Percentiles rank a stretch among this genome's conserved stretches.
Evolutionary conservation across 2,113 vertebrate genomes (phyloP).

Genomic region (Brachyistius frenatus): DNA sequence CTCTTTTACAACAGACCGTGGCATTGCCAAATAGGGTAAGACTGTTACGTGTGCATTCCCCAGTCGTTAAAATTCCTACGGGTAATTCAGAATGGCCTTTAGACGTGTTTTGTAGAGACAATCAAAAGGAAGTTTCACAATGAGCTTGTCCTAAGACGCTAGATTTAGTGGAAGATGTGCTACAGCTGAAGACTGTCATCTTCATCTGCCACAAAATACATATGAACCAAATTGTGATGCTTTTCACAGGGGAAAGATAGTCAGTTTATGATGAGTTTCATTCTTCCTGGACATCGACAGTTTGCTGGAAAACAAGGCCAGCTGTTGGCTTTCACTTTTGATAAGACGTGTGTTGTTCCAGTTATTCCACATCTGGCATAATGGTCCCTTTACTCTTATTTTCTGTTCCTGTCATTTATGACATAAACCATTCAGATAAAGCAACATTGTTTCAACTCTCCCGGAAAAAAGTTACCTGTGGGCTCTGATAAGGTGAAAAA

Average conservation of each 20-base stretch:
- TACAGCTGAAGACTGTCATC: slow-evolving; percentile 13
- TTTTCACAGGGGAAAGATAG: slow-evolving; percentile 7
- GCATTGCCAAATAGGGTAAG: slow-evolving; percentile 72
- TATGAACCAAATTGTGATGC: slow-evolving; percentile 29
- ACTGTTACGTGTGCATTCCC: slow-evolving; percentile 52
- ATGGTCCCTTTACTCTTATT: slow-evolving; percentile 13
- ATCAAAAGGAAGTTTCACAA: slow-evolving; percentile 35
- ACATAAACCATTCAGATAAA: slow-evolving; percentile 56
- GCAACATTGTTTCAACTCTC: slow-evolving; percentile 49
- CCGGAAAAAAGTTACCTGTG: slow-evolving; percentile 36
- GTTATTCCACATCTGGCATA: slow-evolving; percentile 30
- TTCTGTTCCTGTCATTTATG: slow-evolving; percentile 51
- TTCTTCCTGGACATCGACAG: slow-evolving; percentile 19
- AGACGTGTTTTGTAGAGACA: slow-evolving; percentile 31
- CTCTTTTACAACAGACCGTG: slow-evolving; percentile 70
- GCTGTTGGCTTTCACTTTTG: slow-evolving; percentile 40
- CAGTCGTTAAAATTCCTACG: slow-evolving; percentile 72
- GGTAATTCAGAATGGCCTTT: slow-evolving; percentile 66
- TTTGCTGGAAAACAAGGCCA: slow-evolving; percentile 9
- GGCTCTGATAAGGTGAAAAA: slow-evolving; percentile 27
- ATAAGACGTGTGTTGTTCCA: slow-evolving; percentile 17
- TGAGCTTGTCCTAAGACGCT: slow-evolving; percentile 19
- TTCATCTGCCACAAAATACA: slow-evolving; percentile 13
- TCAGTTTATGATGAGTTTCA: slow-evolving; percentile 20
- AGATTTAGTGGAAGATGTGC: not conserved